Evolutionary conservation across 1,140 invertebrate species (phyloP).

Genomic region (Musca vetustissima): DNA sequence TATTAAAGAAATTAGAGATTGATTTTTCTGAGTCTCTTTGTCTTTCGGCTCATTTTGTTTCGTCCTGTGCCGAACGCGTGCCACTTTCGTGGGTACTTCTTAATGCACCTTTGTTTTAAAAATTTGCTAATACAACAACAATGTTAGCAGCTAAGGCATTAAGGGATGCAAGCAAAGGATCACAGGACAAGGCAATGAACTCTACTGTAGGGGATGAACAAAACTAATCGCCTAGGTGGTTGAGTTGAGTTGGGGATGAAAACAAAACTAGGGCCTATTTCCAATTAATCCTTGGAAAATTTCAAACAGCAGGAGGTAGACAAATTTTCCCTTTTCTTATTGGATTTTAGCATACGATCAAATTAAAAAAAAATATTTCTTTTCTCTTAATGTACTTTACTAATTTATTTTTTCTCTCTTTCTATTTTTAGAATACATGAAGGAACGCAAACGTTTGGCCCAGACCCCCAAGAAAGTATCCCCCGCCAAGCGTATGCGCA

Average conservation of each 20-base stretch:
- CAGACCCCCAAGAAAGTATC: constrained; percentile 52
- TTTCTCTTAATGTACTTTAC: neutral
- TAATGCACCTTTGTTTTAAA: neutral
- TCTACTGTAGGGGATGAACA: constrained; percentile 1
- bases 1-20: no score
- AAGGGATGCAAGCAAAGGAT: no score
- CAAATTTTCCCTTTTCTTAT: no score
- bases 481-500: constrained; percentile 48
- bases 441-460: constrained; percentile 52
- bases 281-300: no score
- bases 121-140: neutral
- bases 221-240: neutral
- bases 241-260: neutral
- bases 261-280: neutral
- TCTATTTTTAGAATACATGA: constrained; percentile 53
- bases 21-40: no score
- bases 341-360: no score
- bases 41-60: no score
- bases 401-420: constrained; percentile 28
- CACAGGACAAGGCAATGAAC: no score
- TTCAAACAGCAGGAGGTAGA: no score
- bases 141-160: neutral
- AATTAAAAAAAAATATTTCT: no score
- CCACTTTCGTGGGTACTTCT: neutral
- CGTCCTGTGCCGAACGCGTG: constrained; percentile 5